phyloP scores from a whole-genome alignment of 2,113 vertebrate genomes.

The Sturnira hondurensis region DNA sequence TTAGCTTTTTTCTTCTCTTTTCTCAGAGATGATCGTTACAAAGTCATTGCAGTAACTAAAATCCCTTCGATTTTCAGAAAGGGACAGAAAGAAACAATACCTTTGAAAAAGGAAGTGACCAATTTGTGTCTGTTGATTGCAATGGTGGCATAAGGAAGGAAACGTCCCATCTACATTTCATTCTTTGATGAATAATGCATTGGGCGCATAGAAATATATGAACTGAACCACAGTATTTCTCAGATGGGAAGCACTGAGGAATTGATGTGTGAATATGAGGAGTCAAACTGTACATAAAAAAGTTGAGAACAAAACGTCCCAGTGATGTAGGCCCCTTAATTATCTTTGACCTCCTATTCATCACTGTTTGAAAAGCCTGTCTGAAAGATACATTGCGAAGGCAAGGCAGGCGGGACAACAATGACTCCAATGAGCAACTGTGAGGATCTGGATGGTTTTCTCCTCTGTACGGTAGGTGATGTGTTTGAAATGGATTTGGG shows the following conservation, averaged over 20 bases:
- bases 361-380: not conserved
- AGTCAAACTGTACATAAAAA: not conserved
- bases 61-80: slow-evolving; percentile 1
- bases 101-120: slow-evolving; percentile 51
- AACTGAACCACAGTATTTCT: not conserved
- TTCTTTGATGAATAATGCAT: slow-evolving; percentile 37
- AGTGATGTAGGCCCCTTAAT: not conserved
- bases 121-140: slow-evolving; percentile 36
- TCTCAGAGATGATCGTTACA: not conserved
- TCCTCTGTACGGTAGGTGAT: fast-evolving
- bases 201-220: not conserved
- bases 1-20: not conserved
- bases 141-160: slow-evolving; percentile 43
- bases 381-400: not conserved
- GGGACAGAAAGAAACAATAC: slow-evolving; percentile 17
- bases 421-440: not conserved
- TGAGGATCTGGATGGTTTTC: not conserved
- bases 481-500: fast-evolving
- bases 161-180: not conserved
- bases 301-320: not conserved
- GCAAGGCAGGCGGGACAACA: not conserved
- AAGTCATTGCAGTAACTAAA: not conserved
- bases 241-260: slow-evolving; percentile 10
- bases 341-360: not conserved
- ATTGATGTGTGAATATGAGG: not conserved